Evolutionary conservation across 2,797 vertebrate species (phyloP), one percentile per base, ranked within the genome.

Genomic region (Bryconaethiops microstoma): DNA sequence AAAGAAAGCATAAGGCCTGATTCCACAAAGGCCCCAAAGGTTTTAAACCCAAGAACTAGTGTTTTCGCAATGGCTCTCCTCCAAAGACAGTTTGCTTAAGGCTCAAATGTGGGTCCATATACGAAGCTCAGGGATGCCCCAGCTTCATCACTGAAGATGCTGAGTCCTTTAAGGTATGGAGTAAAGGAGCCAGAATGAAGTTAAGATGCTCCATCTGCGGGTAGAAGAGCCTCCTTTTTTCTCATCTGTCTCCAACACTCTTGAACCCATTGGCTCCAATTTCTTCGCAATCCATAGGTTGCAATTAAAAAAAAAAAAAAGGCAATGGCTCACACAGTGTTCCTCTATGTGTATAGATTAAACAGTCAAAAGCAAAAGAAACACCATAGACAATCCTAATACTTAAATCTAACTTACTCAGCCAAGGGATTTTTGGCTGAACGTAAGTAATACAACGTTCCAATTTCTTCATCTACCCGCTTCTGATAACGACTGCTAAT

Each of bases 231-330:
- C 72, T 77, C 39, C n/a, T 81, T 85, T 35, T 29, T 48, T 78
- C 54, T 54, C 70, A 83, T 89, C 88, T 86, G 85, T 87, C 89
- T 90, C 89, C 87, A 82, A 83, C 68, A 85, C 87, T 78, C 82
- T 93, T 91, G 81, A 85, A 91, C 95, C 96, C 95, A 93, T 92
- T 92, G 93, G 92, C 94, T 95, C 94, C 95, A 93, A 94, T 94
- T 94, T 94, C 93, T 96, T 96, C 96, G 97, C 96, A 97, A 96
- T 97, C 97, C 95, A 99, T 97, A 96, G 97, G 97, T 96, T 98
- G 97, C 97, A 96, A 94, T 95, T 63, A 95, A 92, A 74, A 93
- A 35, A 35, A 35, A 35, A 92, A 35, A 92, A 84, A 88, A 91
- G 90, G 87, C 86, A 84, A 90, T 87, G 87, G 82, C 87, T 87